Conservation (phyloP, 2,113 vertebrate species). For the Stomatorhinus ivindoensis region DNA sequence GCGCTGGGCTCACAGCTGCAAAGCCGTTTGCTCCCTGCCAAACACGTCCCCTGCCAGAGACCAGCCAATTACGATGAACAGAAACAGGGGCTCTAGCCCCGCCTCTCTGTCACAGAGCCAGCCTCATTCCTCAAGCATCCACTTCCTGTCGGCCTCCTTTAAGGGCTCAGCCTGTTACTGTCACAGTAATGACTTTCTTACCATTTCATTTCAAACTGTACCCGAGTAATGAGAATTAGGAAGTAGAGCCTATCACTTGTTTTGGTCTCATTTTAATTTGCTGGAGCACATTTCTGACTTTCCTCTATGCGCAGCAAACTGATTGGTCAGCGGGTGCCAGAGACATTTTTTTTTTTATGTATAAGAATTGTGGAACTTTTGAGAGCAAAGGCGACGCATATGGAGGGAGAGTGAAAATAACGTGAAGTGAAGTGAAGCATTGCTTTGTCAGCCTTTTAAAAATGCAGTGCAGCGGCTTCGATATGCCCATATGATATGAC, state of each 20-base stretch:
- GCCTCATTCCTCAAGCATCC: not conserved
- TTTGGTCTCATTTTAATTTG: constrained; percentile 4
- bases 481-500: not conserved
- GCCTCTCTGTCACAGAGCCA: not conserved
- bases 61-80: not conserved
- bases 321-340: not conserved
- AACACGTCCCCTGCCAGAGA: not conserved
- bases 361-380: not conserved
- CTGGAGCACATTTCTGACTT: not conserved
- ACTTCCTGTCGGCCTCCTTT: not conserved
- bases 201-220: not conserved
- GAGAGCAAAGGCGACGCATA: not conserved
- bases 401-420: not conserved
- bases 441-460: not conserved
- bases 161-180: not conserved
- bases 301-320: not conserved
- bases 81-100: not conserved
- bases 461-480: not conserved
- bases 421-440: not conserved
- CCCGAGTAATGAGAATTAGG: not conserved
- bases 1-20: not conserved
- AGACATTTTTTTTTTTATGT: too few relatives aligned
- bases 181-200: not conserved
- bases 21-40: constrained; percentile 2
- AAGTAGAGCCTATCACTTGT: not conserved